Evolutionary conservation across 1,140 invertebrate genomes (phyloP).

Genomic region (Magallana ariakensis): DNA sequence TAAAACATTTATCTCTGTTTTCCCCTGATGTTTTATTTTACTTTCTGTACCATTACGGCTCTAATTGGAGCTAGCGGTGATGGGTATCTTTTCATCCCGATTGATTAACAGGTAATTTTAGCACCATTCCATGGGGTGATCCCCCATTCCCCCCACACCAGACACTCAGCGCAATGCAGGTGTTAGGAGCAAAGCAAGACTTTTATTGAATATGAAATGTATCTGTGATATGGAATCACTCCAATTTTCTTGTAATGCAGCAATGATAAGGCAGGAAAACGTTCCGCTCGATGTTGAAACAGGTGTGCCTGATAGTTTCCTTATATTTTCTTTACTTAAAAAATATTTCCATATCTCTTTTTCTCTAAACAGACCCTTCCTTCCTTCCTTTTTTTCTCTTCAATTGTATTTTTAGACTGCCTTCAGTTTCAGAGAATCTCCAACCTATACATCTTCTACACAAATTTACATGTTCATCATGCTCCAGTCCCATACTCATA

Average conservation of each 20-base stretch:
- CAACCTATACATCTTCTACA: not conserved
- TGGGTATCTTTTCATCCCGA: conserved; percentile 19
- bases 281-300: conserved; percentile 27
- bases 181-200: conserved; percentile 25
- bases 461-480: too few species aligned
- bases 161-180: not conserved
- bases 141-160: not conserved
- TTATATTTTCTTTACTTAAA: conserved; percentile 25
- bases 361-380: not conserved
- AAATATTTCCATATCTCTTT: conserved; percentile 26
- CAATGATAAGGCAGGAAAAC: conserved; percentile 22
- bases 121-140: conserved; percentile 7
- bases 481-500: too few species aligned
- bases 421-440: too few species aligned
- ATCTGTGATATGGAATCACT: conserved; percentile 34
- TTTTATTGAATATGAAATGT: conserved; percentile 39
- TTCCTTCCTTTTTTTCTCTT: not conserved
- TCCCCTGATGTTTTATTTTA: not conserved
- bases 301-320: conserved; percentile 16
- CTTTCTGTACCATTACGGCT: not conserved
- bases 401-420: too few species aligned
- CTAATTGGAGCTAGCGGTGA: not conserved
- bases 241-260: conserved; percentile 36
- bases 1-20: not conserved
- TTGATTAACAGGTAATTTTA: conserved; percentile 32